Percentiles rank a stretch among this genome's conserved stretches.
Evolutionary conservation across 1,140 invertebrate genomes (phyloP).

Genomic region (Amyelois transitella): DNA sequence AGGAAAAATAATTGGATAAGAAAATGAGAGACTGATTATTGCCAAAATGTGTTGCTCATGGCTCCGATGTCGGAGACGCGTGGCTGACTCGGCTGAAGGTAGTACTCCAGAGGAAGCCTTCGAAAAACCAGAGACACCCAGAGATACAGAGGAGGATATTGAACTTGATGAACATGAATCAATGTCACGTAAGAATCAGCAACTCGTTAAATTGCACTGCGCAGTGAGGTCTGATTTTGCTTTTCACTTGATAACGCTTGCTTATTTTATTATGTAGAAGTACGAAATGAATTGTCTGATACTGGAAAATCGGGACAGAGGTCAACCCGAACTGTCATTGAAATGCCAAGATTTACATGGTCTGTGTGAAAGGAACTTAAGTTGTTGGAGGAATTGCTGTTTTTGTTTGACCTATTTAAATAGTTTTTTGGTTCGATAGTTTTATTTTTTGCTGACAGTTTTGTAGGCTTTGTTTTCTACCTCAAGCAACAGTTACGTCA

Average conservation of each 20-base stretch:
- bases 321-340: too few species aligned
- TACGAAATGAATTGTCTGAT: background rate
- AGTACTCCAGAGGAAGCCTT: slow-evolving; percentile 39
- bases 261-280: slow-evolving; percentile 15
- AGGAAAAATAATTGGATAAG: slow-evolving; percentile 20
- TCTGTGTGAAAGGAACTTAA: too few species aligned
- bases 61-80: slow-evolving; percentile 53
- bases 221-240: slow-evolving; percentile 24
- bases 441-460: too few species aligned
- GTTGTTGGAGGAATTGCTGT: too few species aligned
- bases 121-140: slow-evolving; percentile 33
- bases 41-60: slow-evolving; percentile 65
- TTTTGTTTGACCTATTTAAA: too few species aligned
- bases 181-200: slow-evolving; percentile 53
- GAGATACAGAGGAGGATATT: slow-evolving; percentile 18
- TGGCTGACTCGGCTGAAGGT: slow-evolving; percentile 45
- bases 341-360: too few species aligned
- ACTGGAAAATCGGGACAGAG: background rate
- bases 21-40: slow-evolving; percentile 29
- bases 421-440: too few species aligned
- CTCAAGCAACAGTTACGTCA: too few species aligned
- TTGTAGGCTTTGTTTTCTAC: too few species aligned
- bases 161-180: slow-evolving; percentile 23
- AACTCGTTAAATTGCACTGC: slow-evolving; percentile 22
- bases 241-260: slow-evolving; percentile 20